Conservation (phyloP, 2,888 invertebrate species). For the Polydrusus tereticollis region DNA sequence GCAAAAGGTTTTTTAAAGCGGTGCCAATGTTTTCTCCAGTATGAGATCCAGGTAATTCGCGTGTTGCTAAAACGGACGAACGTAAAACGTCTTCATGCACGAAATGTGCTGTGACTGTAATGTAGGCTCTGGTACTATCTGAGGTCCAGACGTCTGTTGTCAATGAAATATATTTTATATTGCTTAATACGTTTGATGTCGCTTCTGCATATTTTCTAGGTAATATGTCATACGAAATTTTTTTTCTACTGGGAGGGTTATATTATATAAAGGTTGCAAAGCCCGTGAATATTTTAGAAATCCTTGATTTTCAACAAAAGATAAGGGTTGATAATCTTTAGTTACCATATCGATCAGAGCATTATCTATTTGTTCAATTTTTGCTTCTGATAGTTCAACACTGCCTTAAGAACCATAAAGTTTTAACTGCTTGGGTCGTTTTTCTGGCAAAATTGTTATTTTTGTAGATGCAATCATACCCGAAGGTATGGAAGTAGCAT, state of each 20-base stretch:
- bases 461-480: background rate
- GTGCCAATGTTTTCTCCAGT: slow-evolving; percentile 47
- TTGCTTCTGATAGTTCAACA: background rate
- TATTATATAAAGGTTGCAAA: slow-evolving; percentile 47
- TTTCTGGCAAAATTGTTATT: background rate
- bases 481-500: background rate
- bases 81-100: slow-evolving; percentile 28
- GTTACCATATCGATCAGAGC: slow-evolving; percentile 52
- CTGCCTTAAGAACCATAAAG: background rate
- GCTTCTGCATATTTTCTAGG: slow-evolving; percentile 28
- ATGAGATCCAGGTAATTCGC: slow-evolving; percentile 23
- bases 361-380: slow-evolving; percentile 23
- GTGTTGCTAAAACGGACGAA: slow-evolving; percentile 45
- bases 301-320: slow-evolving; percentile 54
- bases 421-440: background rate
- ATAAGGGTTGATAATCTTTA: slow-evolving; percentile 53
- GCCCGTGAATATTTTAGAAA: slow-evolving; percentile 51
- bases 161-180: slow-evolving; percentile 44
- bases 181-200: slow-evolving; percentile 38
- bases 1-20: slow-evolving; percentile 48
- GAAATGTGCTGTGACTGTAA: slow-evolving; percentile 20
- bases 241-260: slow-evolving; percentile 45
- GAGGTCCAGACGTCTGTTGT: slow-evolving; percentile 55
- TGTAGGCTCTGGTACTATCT: slow-evolving; percentile 26
- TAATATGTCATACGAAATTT: slow-evolving; percentile 25